Evolutionary conservation across 2,888 invertebrate species (phyloP), one percentile per base, ranked within the genome.

Genomic region (Catocala fraxini): DNA sequence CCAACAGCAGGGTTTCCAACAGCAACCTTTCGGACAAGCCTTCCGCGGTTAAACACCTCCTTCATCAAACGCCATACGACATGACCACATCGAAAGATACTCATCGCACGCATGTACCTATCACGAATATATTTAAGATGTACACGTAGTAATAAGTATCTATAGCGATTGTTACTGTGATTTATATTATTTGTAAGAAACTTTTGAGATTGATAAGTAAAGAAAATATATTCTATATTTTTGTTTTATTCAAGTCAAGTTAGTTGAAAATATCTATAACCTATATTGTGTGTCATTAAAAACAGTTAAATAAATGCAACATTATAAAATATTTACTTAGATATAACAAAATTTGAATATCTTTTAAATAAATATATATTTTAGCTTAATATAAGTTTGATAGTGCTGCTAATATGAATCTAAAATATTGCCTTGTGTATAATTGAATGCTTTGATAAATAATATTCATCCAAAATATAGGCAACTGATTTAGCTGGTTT

Each of bases 151-250:
- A 51, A 59, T 83, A 81, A 80, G 79, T 77, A 73, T 79, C 75
- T 67, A 79, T 84, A 84, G 81, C 77, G 76, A 85, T 80, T 87
- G 81, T 88, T 86, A 92, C 93, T 92, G 93, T 92, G 93, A 92
- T 92, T 86, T 90, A 89, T 85, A 85, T 85, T 86, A 85, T 84
- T 79, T 81, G 69, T 87, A 86, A 85, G 82, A 63, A 77, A 75
- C 68, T 69, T 76, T 80, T 74, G 76, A 77, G 69, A 81, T 73
- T 68, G 65, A 73, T 73, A 72, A 81, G 61, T 70, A 73, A 73
- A 75, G 59, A 68, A 48, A 51, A 56, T 9, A 54, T 45, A 59
- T 60, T 35, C 41, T 15, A 57, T 13, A 43, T 59, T 0, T 41
- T 9, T 48, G 25, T 68, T 68, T 68, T 59, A 59, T 58, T 62